These are phyloP conservation scores for Apodemus agrarius DNA, from an alignment of 2,797 vertebrate species.

Conservation along the genomic window DNA sequence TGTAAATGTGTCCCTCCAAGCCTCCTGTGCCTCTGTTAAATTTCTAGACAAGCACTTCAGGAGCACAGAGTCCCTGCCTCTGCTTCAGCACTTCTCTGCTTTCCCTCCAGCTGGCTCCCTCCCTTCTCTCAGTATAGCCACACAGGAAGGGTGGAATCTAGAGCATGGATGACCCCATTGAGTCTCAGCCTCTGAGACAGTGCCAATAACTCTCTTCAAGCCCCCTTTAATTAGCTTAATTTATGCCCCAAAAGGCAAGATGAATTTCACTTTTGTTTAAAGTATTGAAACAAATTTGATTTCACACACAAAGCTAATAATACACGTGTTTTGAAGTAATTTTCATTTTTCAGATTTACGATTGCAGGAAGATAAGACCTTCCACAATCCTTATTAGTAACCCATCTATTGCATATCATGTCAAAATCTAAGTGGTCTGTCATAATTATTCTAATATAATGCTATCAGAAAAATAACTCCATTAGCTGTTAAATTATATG, in stretches of 20 bases:
- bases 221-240: not conserved
- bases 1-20: not conserved
- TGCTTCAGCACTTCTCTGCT: too few species aligned
- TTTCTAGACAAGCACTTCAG: not conserved
- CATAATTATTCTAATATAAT: not conserved
- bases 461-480: not conserved
- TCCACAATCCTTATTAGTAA: not conserved
- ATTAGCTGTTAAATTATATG: constrained; percentile 20
- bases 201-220: not conserved
- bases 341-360: not conserved
- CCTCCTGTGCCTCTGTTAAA: not conserved
- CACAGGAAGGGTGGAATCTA: not conserved
- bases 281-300: not conserved
- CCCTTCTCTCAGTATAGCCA: not conserved
- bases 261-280: not conserved
- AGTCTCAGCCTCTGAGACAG: not conserved
- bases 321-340: not conserved
- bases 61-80: not conserved
- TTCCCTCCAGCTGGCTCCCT: not conserved
- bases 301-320: not conserved
- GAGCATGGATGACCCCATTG: fast-evolving
- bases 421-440: not conserved
- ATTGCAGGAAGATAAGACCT: not conserved
- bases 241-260: not conserved
- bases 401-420: not conserved